Evolutionary conservation across 1,140 invertebrate species (phyloP).

Genomic region (Heliconius hermathena): DNA sequence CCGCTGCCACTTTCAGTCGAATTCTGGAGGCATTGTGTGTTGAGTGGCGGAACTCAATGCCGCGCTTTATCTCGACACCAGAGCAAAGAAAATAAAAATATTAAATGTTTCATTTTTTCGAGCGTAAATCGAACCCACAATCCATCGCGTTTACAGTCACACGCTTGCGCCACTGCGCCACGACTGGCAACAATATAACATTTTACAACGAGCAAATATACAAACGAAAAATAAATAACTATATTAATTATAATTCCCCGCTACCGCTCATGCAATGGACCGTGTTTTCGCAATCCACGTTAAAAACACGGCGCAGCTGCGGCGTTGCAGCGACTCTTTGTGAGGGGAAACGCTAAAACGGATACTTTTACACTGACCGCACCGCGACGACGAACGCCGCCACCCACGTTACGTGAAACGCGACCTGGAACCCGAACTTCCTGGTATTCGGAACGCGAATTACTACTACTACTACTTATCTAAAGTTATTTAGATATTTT

Average conservation of each 20-base stretch:
- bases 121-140: too few relatives aligned
- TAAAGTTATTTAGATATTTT: not conserved
- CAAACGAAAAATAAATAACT: not conserved
- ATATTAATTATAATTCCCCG: not conserved
- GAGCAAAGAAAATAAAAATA: too few relatives aligned
- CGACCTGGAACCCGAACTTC: slow-evolving; percentile 24
- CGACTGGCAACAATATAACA: too few relatives aligned
- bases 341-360: slow-evolving; percentile 46
- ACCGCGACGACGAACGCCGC: slow-evolving; percentile 33
- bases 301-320: slow-evolving; percentile 50
- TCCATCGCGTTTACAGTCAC: too few relatives aligned
- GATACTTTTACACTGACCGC: slow-evolving; percentile 48
- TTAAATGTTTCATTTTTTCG: too few relatives aligned
- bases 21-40: too few relatives aligned
- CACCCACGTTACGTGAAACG: slow-evolving; percentile 35
- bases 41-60: too few relatives aligned
- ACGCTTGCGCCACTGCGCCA: too few relatives aligned
- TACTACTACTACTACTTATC: not conserved
- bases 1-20: too few relatives aligned
- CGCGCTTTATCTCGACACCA: too few relatives aligned
- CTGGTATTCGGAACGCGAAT: slow-evolving; percentile 21
- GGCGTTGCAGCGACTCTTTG: slow-evolving; percentile 41
- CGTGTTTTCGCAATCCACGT: slow-evolving; percentile 48
- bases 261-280: slow-evolving; percentile 12
- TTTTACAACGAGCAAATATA: not conserved